Conservation (phyloP, 2,113 vertebrate species). For the Opisthocomus hoazin region DNA sequence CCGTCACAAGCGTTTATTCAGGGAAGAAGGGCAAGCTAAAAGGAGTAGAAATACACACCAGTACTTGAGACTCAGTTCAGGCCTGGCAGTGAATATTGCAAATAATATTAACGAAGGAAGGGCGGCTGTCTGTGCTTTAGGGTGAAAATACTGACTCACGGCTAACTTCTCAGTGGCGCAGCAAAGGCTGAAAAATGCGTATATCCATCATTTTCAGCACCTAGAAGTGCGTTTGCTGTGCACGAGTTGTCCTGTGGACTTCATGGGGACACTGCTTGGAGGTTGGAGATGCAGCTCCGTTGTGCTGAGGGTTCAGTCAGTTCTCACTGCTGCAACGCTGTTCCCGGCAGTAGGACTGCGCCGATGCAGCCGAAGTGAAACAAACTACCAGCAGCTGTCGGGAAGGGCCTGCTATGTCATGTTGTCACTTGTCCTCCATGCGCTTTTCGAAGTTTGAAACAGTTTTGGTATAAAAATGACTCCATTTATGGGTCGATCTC, state of each 20-base stretch:
- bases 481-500: not conserved
- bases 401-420: not conserved
- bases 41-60: not conserved
- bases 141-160: not conserved
- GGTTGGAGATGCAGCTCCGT: not conserved
- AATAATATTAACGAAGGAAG: not conserved
- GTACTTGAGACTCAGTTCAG: accelerated
- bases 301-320: not conserved
- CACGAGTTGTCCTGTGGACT: not conserved
- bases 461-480: not conserved
- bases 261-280: not conserved
- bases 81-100: not conserved
- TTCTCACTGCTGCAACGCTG: not conserved
- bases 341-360: not conserved
- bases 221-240: not conserved
- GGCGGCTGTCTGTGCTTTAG: not conserved
- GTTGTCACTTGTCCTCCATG: not conserved
- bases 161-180: not conserved
- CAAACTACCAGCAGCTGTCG: not conserved
- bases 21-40: not conserved
- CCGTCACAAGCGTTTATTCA: not conserved
- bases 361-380: not conserved
- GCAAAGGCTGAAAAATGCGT: not conserved
- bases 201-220: not conserved
- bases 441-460: not conserved